phyloP scores from a whole-genome alignment of 2,888 invertebrate genomes.

The Phymatocera aterrima region DNA sequence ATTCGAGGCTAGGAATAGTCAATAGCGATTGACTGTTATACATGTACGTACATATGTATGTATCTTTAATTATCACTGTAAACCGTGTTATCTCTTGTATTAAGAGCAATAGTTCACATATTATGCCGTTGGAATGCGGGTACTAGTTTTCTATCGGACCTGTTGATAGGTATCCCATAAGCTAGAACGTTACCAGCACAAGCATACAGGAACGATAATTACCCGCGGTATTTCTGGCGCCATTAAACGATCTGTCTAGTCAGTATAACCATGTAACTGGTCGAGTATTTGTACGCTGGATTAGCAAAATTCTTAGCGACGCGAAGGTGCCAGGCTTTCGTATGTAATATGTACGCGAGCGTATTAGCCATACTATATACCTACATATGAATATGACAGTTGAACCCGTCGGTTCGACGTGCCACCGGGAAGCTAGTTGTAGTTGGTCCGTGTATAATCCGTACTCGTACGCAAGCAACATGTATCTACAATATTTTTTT shows the following conservation, averaged over 20 bases:
- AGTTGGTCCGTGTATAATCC: constrained; percentile 1
- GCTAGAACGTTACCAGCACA: constrained; percentile 1
- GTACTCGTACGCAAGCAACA: background rate
- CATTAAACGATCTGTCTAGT: constrained; percentile 59
- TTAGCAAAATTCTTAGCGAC: constrained; percentile 44
- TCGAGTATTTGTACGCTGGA: constrained; percentile 37
- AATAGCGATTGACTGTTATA: no score
- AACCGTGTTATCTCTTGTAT: constrained; percentile 12
- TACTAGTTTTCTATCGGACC: constrained; percentile 22
- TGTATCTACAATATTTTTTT: background rate
- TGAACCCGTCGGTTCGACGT: constrained; percentile 21
- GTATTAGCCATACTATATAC: constrained; percentile 27
- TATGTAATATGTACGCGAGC: constrained; percentile 28
- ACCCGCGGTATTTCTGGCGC: constrained; percentile 60
- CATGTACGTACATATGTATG: no score
- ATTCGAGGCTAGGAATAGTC: background rate
- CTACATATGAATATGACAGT: constrained; percentile 21
- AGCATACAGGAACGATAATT: constrained; percentile 33
- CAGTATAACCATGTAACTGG: constrained; percentile 54
- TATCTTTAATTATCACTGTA: background rate
- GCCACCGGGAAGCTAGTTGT: constrained; percentile 28
- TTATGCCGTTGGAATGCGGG: constrained; percentile 24
- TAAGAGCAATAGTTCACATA: constrained; percentile 38
- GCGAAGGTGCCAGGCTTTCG: constrained; percentile 16
- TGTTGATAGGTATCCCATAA: constrained; percentile 7